These are phyloP conservation scores for Gymnothorax javanicus DNA, from an alignment of 2,797 vertebrate genomes.

Conservation along the genomic window DNA sequence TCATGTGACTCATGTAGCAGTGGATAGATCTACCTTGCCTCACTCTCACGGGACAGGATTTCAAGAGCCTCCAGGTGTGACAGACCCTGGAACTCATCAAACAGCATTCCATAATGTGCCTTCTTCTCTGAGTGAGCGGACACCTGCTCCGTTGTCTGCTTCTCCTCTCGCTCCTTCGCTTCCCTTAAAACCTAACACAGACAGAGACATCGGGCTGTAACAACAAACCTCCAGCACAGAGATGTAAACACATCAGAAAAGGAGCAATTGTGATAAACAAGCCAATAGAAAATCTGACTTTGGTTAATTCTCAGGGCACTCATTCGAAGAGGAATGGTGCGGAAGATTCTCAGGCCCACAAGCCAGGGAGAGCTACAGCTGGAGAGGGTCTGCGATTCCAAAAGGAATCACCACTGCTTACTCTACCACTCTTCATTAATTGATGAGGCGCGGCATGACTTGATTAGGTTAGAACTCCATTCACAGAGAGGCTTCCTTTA, in stretches of 20 bases:
- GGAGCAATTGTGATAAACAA: neutral
- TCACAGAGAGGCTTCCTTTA: neutral
- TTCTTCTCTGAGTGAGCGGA: conserved; percentile 78
- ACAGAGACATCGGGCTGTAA: neutral
- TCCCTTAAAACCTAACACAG: conserved; percentile 87
- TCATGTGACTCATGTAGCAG: no score
- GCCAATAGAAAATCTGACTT: neutral
- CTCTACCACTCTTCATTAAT: conserved; percentile 34
- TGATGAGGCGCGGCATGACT: neutral
- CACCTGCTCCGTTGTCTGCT: conserved; percentile 72
- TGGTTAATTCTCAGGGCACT: neutral
- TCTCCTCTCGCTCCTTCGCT: conserved; percentile 91
- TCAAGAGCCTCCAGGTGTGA: conserved; percentile 96
- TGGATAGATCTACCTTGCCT: conserved; percentile 77
- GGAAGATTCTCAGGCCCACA: no score
- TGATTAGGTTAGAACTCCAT: neutral
- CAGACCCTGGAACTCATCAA: conserved; percentile 96
- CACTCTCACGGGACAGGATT: conserved; percentile 92
- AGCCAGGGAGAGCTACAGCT: no score
- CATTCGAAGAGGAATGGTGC: no score
- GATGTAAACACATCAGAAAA: neutral
- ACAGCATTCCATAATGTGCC: conserved; percentile 94
- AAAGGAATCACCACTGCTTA: neutral
- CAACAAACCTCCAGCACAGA: neutral
- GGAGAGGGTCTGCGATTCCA: no score